Evolutionary conservation across 2,888 invertebrate genomes (phyloP).

Genomic region (Pherbina coryleti): DNA sequence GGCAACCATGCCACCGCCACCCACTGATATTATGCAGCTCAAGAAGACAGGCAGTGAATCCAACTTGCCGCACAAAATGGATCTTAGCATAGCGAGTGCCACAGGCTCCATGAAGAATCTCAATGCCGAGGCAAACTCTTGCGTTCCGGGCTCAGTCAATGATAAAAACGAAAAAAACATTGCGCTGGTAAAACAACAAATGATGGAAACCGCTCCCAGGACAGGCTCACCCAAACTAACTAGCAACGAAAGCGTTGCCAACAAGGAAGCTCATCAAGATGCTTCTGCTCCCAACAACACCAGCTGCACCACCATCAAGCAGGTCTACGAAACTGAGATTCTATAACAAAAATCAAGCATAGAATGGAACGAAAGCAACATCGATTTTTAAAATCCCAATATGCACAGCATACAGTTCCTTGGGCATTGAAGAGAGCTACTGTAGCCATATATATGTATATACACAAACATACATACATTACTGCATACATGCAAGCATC

Average conservation of each 20-base stretch:
- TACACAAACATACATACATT: no score
- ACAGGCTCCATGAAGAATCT: constrained; percentile 59
- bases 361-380: constrained; percentile 67
- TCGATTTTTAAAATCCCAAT: constrained; percentile 14
- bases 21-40: constrained; percentile 66
- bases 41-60: constrained; percentile 93
- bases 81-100: constrained; percentile 73
- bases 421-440: no score
- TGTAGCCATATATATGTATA: not conserved
- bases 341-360: constrained; percentile 77
- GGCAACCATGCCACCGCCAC: constrained; percentile 75
- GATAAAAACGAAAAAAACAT: constrained; percentile 49
- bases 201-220: constrained; percentile 29
- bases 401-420: not conserved
- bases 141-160: constrained; percentile 25
- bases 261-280: constrained; percentile 56
- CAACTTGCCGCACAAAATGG: constrained; percentile 87
- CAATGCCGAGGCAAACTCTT: constrained; percentile 51
- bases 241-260: constrained; percentile 45
- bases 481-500: no score
- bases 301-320: constrained; percentile 75
- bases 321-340: constrained; percentile 94
- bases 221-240: constrained; percentile 47
- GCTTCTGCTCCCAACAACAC: constrained; percentile 44
- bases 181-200: constrained; percentile 45